These are phyloP conservation scores for Doryteuthis pealeii DNA, from an alignment of 1,140 invertebrate genomes.

Conservation along the genomic window DNA sequence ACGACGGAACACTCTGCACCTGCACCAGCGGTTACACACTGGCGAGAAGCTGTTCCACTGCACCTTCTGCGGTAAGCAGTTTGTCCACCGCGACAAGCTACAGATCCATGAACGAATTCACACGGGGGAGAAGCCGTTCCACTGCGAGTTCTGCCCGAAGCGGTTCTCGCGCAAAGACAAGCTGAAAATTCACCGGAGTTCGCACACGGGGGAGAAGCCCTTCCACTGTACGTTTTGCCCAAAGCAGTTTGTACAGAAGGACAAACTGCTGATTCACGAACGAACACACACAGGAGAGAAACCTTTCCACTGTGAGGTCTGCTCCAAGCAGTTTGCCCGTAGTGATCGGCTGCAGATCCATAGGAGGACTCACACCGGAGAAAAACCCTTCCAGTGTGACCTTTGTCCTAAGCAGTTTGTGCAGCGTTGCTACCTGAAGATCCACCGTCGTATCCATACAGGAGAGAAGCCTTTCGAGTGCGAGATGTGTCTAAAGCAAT, in stretches of 20 bases:
- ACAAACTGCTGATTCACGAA: constrained; percentile 88
- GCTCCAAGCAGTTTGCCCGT: constrained; percentile 84
- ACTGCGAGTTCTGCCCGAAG: constrained; percentile 78
- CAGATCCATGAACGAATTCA: constrained; percentile 69
- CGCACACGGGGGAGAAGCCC: constrained; percentile 59
- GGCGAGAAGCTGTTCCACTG: constrained; percentile 33
- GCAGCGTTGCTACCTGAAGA: background rate
- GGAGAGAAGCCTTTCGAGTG: constrained; percentile 13
- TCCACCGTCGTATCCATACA: constrained; percentile 47
- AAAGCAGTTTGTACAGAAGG: constrained; percentile 84
- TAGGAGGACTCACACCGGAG: constrained; percentile 70
- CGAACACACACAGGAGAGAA: constrained; percentile 93
- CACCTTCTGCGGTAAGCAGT: constrained; percentile 26
- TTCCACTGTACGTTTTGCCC: constrained; percentile 86
- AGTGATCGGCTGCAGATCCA: constrained; percentile 85
- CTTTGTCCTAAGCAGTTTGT: constrained; percentile 46
- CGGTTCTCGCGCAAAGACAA: constrained; percentile 27
- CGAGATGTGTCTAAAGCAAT: constrained; percentile 18
- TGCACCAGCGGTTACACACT: constrained; percentile 34
- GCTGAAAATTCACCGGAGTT: constrained; percentile 30
- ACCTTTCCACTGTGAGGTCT: constrained; percentile 87
- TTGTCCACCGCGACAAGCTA: constrained; percentile 20
- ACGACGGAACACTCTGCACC: constrained; percentile 24
- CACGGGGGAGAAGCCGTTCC: constrained; percentile 93
- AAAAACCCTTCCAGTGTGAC: constrained; percentile 15